phyloP scores from a whole-genome alignment of 2,888 invertebrate genomes.

The Agrochola litura region DNA sequence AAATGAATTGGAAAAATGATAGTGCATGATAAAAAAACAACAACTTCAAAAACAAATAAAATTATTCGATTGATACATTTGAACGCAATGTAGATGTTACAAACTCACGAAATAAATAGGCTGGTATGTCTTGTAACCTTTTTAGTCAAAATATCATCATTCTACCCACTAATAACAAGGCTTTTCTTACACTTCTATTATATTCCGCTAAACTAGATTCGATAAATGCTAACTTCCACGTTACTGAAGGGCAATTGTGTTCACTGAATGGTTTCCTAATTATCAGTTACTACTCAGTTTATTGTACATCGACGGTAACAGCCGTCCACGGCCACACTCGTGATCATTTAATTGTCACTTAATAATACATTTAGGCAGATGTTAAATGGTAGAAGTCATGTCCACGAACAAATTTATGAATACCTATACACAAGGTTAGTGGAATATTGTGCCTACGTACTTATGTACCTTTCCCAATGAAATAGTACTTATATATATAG shows the following conservation, averaged over 20 bases:
- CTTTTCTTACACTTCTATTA: not conserved
- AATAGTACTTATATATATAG: too few species aligned
- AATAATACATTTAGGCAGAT: constrained; percentile 65
- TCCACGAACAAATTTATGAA: constrained; percentile 50
- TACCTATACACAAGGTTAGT: constrained; percentile 43
- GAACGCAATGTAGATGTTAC: not conserved
- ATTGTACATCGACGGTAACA: constrained; percentile 25
- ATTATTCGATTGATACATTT: not conserved
- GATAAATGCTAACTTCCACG: constrained; percentile 1
- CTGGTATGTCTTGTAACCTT: not conserved
- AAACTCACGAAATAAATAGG: not conserved
- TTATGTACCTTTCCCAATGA: not conserved
- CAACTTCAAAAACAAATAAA: not conserved
- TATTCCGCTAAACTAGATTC: not conserved
- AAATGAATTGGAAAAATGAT: not conserved
- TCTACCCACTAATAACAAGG: not conserved
- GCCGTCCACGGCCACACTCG: constrained; percentile 54
- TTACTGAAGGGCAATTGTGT: constrained; percentile 30
- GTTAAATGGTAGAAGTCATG: constrained; percentile 60
- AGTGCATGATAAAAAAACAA: not conserved
- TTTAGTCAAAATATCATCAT: not conserved
- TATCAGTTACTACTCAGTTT: constrained; percentile 18
- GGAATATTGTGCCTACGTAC: constrained; percentile 6
- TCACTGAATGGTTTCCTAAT: constrained; percentile 33
- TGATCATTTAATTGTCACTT: constrained; percentile 73